These are phyloP conservation scores for Linnaemya tessellans DNA, from an alignment of 2,888 invertebrate genomes.

Conservation along the genomic window DNA sequence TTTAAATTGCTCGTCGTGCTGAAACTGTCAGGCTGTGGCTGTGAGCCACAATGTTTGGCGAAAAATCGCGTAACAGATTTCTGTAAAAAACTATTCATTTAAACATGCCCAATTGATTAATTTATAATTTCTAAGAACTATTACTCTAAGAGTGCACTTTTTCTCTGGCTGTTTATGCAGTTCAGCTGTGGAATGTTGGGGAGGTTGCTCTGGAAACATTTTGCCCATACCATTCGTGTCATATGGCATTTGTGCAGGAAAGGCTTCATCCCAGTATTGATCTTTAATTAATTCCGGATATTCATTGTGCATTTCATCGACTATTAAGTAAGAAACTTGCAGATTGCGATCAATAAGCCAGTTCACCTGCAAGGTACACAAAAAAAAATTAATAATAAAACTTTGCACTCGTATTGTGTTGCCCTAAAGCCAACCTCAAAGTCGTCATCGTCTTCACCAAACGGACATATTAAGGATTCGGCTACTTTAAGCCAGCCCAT, in stretches of 20 bases:
- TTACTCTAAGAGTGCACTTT: not conserved
- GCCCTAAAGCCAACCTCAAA: constrained; percentile 86
- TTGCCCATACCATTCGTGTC: constrained; percentile 86
- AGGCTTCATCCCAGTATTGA: constrained; percentile 95
- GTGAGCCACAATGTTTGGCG: constrained; percentile 38
- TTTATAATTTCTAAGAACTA: not conserved
- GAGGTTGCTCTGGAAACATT: constrained; percentile 22
- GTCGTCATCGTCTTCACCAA: constrained; percentile 95
- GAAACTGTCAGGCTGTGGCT: not conserved
- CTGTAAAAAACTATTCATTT: constrained; percentile 9
- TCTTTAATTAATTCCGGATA: constrained; percentile 93
- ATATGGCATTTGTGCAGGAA: constrained; percentile 92
- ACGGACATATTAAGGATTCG: constrained; percentile 94
- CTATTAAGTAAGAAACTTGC: constrained; percentile 94
- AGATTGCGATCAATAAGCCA: constrained; percentile 93
- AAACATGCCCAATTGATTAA: not conserved
- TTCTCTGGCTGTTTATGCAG: constrained; percentile 31
- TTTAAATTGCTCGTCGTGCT: constrained; percentile 40
- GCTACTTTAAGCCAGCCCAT: constrained; percentile 96
- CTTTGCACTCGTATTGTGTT: not conserved
- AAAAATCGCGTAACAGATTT: constrained; percentile 55
- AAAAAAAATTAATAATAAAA: too few species aligned
- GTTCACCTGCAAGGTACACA: constrained; percentile 85
- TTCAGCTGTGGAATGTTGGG: constrained; percentile 50
- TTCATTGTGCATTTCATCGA: constrained; percentile 96